Evolutionary conservation across 2,797 vertebrate species (phyloP).

Genomic region (Apogon talboti): DNA sequence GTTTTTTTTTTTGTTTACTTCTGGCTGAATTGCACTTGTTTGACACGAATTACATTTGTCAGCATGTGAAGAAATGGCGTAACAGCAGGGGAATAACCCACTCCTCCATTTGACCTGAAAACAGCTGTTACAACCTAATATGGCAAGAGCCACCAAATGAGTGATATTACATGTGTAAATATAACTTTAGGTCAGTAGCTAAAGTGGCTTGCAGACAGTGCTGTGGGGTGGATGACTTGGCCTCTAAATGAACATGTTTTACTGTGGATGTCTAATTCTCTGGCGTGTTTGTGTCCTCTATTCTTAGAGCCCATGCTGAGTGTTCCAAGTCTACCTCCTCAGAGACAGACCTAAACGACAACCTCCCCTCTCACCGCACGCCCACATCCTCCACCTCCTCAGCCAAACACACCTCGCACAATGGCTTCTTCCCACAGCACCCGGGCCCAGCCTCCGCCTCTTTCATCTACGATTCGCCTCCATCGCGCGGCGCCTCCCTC

Average conservation of each 20-base stretch:
- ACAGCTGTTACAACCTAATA: constrained; percentile 1
- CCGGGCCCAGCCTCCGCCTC: constrained; percentile 78
- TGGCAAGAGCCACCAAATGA: constrained; percentile 5
- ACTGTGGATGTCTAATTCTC: constrained; percentile 24
- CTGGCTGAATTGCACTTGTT: background rate
- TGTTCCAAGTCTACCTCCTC: constrained; percentile 92
- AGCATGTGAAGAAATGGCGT: constrained; percentile 37
- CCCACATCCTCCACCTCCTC: constrained; percentile 85
- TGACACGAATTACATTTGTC: constrained; percentile 26
- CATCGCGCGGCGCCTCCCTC: constrained; percentile 84
- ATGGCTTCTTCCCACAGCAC: constrained; percentile 89
- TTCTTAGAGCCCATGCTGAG: constrained; percentile 87
- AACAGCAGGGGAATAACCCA: background rate
- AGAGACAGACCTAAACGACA: constrained; percentile 98
- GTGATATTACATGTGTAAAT: constrained; percentile 4
- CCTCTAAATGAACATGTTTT: constrained; percentile 3
- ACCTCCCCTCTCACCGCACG: constrained; percentile 91
- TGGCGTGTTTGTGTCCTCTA: constrained; percentile 28
- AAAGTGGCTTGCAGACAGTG: constrained; percentile 19
- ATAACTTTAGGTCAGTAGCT: constrained; percentile 19
- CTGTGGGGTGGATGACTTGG: background rate
- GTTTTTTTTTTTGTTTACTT: too few relatives aligned
- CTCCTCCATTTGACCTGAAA: constrained; percentile 8
- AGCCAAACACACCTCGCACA: constrained; percentile 89
- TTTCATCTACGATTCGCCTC: constrained; percentile 92